A percentile compares a stretch with the other conserved stretches of the same genome.
These are phyloP conservation scores for Melopsittacus undulatus DNA, from an alignment of 2,797 vertebrate species.

Conservation along the genomic window DNA sequence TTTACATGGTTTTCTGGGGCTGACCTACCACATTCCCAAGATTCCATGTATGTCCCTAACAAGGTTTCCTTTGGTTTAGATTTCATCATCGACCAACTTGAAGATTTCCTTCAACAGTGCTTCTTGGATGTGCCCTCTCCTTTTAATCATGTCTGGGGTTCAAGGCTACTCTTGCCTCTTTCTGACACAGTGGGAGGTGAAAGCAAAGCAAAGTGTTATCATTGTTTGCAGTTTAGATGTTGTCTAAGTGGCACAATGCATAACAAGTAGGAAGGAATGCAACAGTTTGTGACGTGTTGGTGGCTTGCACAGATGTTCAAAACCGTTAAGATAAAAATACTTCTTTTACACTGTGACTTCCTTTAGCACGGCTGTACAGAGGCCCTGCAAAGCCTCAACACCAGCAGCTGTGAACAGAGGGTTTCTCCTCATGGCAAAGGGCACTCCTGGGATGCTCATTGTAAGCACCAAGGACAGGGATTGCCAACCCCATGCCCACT, in stretches of 20 bases:
- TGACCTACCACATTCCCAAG: background rate
- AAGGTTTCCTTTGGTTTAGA: background rate
- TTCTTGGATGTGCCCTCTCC: background rate
- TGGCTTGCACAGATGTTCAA: slow-evolving; percentile 31
- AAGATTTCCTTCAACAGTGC: background rate
- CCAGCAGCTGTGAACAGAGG: background rate
- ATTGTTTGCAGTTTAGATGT: background rate
- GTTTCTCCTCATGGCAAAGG: background rate
- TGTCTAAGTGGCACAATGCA: background rate
- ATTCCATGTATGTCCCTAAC: background rate
- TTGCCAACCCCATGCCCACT: background rate
- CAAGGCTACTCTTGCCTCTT: background rate
- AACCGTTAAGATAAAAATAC: slow-evolving; percentile 48
- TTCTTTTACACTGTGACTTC: background rate
- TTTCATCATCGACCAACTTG: background rate
- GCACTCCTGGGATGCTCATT: background rate
- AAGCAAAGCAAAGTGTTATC: background rate
- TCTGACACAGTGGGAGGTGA: background rate
- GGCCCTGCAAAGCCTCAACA: background rate
- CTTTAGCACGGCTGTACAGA: background rate
- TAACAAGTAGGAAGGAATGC: background rate
- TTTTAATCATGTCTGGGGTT: background rate
- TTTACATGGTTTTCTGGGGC: background rate
- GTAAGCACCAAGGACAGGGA: accelerated
- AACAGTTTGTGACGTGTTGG: background rate